Evolutionary conservation across 2,888 invertebrate species (phyloP).

Genomic region (Lymantria monacha): DNA sequence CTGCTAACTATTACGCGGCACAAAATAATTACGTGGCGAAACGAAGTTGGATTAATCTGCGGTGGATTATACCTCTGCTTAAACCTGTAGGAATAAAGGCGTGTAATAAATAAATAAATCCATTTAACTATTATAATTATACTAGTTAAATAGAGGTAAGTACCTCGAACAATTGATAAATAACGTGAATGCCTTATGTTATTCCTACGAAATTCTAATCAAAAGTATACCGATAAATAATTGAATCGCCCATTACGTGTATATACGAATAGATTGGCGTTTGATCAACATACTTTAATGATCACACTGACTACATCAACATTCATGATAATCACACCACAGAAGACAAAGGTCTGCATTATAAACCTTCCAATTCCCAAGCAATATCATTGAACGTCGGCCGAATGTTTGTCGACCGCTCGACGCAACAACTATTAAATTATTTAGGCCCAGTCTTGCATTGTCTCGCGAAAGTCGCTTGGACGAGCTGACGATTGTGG

Average conservation of each 20-base stretch:
- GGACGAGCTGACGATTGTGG: conserved; percentile 38
- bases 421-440: conserved; percentile 69
- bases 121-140: no score
- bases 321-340: conserved; percentile 21
- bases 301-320: conserved; percentile 8
- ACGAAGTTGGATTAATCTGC: no score
- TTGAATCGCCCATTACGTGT: neutral
- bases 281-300: conserved; percentile 3
- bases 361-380: conserved; percentile 25
- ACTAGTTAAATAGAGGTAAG: no score
- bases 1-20: no score
- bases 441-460: conserved; percentile 73
- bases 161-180: no score
- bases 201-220: neutral
- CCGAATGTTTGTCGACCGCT: conserved; percentile 64
- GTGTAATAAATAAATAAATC: no score
- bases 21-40: no score
- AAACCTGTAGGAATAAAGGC: no score
- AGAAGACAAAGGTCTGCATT: conserved; percentile 29
- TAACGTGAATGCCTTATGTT: no score
- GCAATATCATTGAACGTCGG: conserved; percentile 27
- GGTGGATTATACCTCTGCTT: no score
- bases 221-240: neutral
- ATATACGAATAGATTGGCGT: neutral
- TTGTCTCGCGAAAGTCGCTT: conserved; percentile 72